Evolutionary conservation across 2,888 invertebrate genomes (phyloP).

Genomic region (Perizoma flavofasciatum): DNA sequence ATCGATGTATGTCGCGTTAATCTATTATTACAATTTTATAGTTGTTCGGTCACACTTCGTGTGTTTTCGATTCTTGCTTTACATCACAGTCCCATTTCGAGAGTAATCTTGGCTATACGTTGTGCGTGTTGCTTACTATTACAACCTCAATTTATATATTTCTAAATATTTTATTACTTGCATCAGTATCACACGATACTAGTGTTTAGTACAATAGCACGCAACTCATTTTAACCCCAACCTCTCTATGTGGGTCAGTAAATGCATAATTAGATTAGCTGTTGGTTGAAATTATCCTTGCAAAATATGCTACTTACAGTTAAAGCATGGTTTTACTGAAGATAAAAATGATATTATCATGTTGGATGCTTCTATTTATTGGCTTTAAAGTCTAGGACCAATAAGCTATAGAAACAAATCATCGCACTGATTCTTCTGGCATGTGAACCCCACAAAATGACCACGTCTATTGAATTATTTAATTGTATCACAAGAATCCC

Average conservation of each 20-base stretch:
- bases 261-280: conserved; percentile 25
- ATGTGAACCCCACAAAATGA: conserved; percentile 6
- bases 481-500: conserved; percentile 3
- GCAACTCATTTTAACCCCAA: conserved; percentile 23
- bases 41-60: conserved; percentile 52
- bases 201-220: conserved; percentile 17
- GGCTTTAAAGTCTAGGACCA: not conserved
- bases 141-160: conserved; percentile 16
- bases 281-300: conserved; percentile 17
- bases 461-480: conserved; percentile 11
- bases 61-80: conserved; percentile 33
- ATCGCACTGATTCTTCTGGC: not conserved
- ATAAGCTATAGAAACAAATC: not conserved
- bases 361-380: not conserved
- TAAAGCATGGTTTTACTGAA: conserved; percentile 1
- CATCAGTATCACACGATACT: not conserved
- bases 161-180: conserved; percentile 17
- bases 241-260: conserved; percentile 25
- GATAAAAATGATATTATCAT: not conserved
- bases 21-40: conserved; percentile 55
- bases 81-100: conserved; percentile 19
- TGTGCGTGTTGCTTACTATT: conserved; percentile 12
- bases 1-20: conserved; percentile 52
- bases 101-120: conserved; percentile 18
- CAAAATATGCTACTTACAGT: not conserved